Evolutionary conservation across 1,140 invertebrate genomes (phyloP).

Genomic region (Cotesia typhae): DNA sequence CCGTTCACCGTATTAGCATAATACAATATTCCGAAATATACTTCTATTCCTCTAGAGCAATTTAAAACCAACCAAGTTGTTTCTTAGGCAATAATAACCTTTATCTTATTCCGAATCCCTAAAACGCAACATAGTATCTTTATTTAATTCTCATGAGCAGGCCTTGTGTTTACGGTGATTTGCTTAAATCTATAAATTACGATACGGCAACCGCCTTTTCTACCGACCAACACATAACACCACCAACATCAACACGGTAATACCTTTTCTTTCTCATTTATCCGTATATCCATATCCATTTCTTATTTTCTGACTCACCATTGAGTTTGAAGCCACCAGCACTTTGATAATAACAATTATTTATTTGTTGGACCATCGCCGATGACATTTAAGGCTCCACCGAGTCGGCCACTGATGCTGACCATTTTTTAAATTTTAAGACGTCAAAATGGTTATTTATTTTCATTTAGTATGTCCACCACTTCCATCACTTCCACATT

Average conservation of each 20-base stretch:
- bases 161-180: slow-evolving; percentile 43
- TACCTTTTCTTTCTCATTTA: not conserved
- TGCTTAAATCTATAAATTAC: slow-evolving; percentile 62
- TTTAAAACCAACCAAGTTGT: no score
- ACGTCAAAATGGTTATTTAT: not conserved
- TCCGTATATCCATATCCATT: no score
- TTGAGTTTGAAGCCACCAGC: slow-evolving; percentile 35
- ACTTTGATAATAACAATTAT: slow-evolving; percentile 62
- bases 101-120: not conserved
- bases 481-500: no score
- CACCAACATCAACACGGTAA: no score
- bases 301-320: slow-evolving; percentile 43
- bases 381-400: slow-evolving; percentile 60
- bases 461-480: no score
- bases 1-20: not conserved
- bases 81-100: not conserved
- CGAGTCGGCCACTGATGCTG: slow-evolving; percentile 22
- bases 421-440: not conserved
- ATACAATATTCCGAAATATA: slow-evolving; percentile 2
- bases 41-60: not conserved
- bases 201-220: slow-evolving; percentile 49
- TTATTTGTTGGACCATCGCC: slow-evolving; percentile 55
- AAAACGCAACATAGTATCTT: no score
- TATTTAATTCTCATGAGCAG: no score
- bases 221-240: not conserved